Conservation (phyloP, 2,113 vertebrate genomes). For the Sander vitreus region DNA sequence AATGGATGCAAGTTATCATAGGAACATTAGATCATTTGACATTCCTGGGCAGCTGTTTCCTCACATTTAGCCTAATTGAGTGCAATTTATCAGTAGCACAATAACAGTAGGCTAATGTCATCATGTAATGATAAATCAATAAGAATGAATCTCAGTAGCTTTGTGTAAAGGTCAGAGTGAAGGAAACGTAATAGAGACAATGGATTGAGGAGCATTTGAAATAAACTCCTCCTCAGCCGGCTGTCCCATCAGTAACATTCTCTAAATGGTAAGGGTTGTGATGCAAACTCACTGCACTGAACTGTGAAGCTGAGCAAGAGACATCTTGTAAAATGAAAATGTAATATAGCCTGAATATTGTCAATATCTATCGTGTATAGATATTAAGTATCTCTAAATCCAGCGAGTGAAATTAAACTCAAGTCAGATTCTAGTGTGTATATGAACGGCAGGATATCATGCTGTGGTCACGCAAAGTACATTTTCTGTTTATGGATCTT, state of each 20-base stretch:
- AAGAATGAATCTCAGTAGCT: slow-evolving; percentile 39
- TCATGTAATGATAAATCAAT: slow-evolving; percentile 50
- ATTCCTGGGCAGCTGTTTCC: slow-evolving; percentile 31
- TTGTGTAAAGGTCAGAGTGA: slow-evolving; percentile 65
- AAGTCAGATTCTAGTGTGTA: background rate
- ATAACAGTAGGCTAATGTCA: slow-evolving; percentile 48
- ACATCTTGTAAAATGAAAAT: slow-evolving; percentile 6
- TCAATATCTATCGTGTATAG: no score
- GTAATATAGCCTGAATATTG: background rate
- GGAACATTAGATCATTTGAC: background rate
- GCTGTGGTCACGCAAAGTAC: slow-evolving; percentile 5
- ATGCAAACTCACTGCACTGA: slow-evolving; percentile 17
- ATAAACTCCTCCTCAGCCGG: slow-evolving; percentile 41
- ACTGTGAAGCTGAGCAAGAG: slow-evolving; percentile 44
- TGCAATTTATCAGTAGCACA: slow-evolving; percentile 52
- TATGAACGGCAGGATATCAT: background rate
- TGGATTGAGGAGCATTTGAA: slow-evolving; percentile 33
- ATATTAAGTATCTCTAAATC: slow-evolving; percentile 1
- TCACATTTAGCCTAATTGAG: slow-evolving; percentile 54
- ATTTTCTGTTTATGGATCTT: slow-evolving; percentile 22
- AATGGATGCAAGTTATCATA: slow-evolving; percentile 19
- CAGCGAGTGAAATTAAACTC: background rate
- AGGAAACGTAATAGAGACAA: slow-evolving; percentile 43
- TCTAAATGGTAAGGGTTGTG: slow-evolving; percentile 22
- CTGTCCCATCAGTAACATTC: slow-evolving; percentile 36